Evolutionary conservation across 2,888 invertebrate species (phyloP).

Genomic region (Antheraea yamamai): DNA sequence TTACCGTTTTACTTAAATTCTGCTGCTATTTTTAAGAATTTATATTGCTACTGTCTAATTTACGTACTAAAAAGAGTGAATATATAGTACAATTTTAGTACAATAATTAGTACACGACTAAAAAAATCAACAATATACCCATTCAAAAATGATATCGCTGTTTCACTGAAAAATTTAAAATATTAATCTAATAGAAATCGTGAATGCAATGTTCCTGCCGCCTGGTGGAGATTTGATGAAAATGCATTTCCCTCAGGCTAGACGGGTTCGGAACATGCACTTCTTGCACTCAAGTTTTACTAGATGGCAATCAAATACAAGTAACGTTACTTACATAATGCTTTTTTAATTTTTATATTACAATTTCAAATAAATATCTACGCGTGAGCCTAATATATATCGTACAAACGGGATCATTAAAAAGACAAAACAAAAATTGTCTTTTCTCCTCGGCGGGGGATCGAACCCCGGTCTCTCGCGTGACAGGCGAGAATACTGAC

Average conservation of each 20-base stretch:
- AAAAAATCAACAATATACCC: too few species aligned
- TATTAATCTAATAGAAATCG: not conserved
- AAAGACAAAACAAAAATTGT: conserved; percentile 13
- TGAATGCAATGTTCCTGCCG: not conserved
- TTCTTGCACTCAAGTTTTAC: not conserved
- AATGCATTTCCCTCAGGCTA: not conserved
- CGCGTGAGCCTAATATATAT: not conserved
- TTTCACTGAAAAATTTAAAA: not conserved
- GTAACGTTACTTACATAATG: not conserved
- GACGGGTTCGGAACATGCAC: not conserved
- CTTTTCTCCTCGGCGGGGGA: too few species aligned
- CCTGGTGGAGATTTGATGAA: not conserved
- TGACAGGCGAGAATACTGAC: too few species aligned
- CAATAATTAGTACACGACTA: too few species aligned
- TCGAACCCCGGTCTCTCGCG: too few species aligned
- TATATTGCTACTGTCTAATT: too few species aligned
- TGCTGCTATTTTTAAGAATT: too few species aligned
- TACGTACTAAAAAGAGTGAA: too few species aligned
- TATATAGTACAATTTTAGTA: too few species aligned
- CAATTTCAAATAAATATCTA: not conserved
- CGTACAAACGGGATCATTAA: not conserved
- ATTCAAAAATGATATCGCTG: too few species aligned
- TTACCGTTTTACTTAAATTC: not conserved
- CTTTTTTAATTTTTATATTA: not conserved
- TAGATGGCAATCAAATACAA: not conserved